A percentile compares a stretch with the other conserved stretches of the same genome.
phyloP scores from a whole-genome alignment of 1,140 invertebrate species.

The Neodiprion lecontei region DNA sequence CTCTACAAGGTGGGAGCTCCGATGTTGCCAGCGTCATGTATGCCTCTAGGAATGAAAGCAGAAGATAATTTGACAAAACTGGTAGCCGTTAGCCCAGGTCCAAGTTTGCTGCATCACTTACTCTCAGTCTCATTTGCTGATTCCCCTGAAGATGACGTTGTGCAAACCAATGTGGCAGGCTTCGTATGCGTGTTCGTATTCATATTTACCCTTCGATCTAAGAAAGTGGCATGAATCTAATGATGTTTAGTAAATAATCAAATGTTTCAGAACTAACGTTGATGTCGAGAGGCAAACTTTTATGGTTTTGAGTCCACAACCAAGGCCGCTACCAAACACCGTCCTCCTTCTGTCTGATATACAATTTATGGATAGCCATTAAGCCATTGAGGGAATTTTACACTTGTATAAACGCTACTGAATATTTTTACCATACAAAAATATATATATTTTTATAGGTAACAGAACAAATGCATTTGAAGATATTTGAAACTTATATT shows the following conservation, averaged over 20 bases:
- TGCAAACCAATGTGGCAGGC: conserved; percentile 88
- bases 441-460: no score
- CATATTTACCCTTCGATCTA: conserved; percentile 21
- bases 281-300: conserved; percentile 86
- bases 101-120: conserved; percentile 85
- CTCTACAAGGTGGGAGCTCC: conserved; percentile 96
- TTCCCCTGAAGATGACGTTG: conserved; percentile 77
- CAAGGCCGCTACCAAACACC: conserved; percentile 86
- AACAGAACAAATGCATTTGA: no score
- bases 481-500: no score
- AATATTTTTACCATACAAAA: no score
- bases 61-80: conserved; percentile 93
- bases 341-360: conserved; percentile 81
- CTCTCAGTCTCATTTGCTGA: conserved; percentile 87
- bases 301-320: conserved; percentile 91
- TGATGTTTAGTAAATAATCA: conserved; percentile 28
- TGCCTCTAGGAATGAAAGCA: conserved; percentile 94
- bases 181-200: conserved; percentile 92
- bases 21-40: conserved; percentile 89
- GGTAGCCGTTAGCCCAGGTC: conserved; percentile 78
- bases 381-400: conserved; percentile 30
- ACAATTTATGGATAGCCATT: conserved; percentile 89
- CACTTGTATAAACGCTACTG: no score
- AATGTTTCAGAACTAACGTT: conserved; percentile 81
- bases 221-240: conserved; percentile 21